phyloP scores from a whole-genome alignment of 2,888 invertebrate genomes.

The Pseudococcus longispinus region DNA sequence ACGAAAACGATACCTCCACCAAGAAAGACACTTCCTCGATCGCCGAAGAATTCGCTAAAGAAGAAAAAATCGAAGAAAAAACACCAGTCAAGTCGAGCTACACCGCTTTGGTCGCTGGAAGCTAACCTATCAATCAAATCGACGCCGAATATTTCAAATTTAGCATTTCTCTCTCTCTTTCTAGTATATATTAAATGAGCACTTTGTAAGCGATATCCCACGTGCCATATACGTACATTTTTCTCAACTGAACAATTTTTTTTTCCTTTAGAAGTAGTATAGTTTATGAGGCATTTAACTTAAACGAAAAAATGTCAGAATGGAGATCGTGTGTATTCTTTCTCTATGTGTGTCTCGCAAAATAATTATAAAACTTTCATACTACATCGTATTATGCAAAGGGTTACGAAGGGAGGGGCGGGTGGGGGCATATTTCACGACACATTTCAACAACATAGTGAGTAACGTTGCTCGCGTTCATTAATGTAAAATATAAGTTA shows the following conservation, averaged over 20 bases:
- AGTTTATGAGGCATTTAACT: background rate
- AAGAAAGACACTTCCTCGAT: background rate
- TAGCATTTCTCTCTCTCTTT: background rate
- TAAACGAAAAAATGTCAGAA: background rate
- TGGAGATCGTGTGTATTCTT: background rate
- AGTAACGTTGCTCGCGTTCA: background rate
- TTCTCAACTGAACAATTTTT: conserved; percentile 4
- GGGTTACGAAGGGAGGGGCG: background rate
- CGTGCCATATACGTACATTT: conserved; percentile 17
- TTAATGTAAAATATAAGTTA: conserved; percentile 32
- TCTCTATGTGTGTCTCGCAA: background rate
- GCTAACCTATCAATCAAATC: background rate
- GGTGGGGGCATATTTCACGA: background rate
- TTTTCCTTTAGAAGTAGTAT: background rate
- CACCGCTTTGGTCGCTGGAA: background rate
- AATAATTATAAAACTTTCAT: conserved; percentile 2
- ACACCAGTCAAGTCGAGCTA: conserved; percentile 51
- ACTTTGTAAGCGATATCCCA: conserved; percentile 1
- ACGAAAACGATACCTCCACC: background rate
- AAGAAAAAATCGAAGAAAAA: conserved; percentile 40
- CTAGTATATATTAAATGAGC: background rate
- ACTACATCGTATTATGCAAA: background rate
- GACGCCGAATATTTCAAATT: background rate
- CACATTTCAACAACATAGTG: background rate
- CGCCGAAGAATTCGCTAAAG: conserved; percentile 8